These are phyloP conservation scores for Columbina picui DNA, from an alignment of 2,113 vertebrate species.

Conservation along the genomic window DNA sequence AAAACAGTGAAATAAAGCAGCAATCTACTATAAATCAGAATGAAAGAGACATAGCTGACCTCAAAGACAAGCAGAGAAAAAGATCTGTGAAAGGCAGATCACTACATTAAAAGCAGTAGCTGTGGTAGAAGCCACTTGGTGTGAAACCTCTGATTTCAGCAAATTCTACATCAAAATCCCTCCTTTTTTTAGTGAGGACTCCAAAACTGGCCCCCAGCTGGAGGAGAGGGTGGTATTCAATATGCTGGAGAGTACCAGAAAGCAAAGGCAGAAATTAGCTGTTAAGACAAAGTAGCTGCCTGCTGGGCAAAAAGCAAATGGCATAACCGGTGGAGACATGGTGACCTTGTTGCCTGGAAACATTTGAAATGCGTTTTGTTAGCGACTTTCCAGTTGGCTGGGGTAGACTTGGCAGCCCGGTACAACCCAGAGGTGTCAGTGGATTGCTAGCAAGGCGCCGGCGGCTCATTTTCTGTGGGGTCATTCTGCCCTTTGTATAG, in stretches of 20 bases:
- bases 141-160: neutral
- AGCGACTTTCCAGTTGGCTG: neutral
- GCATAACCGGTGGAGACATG: neutral
- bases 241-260: neutral
- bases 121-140: neutral
- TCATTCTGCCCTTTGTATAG: neutral
- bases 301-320: neutral
- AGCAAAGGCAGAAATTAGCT: conserved; percentile 10
- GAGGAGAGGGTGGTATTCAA: neutral
- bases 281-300: neutral
- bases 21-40: neutral
- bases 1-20: neutral
- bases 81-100: neutral
- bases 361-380: conserved; percentile 8
- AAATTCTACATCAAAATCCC: neutral
- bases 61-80: neutral
- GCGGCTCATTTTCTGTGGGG: rapidly evolving
- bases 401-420: neutral
- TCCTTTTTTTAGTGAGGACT: neutral
- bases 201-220: neutral
- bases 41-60: neutral
- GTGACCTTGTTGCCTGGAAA: conserved; percentile 41
- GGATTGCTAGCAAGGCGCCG: rapidly evolving
- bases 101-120: neutral
- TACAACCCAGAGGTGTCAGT: neutral